Base-by-base conservation (phyloP, 2,888 invertebrate genomes). In the Neuroscelio doddi region DNA sequence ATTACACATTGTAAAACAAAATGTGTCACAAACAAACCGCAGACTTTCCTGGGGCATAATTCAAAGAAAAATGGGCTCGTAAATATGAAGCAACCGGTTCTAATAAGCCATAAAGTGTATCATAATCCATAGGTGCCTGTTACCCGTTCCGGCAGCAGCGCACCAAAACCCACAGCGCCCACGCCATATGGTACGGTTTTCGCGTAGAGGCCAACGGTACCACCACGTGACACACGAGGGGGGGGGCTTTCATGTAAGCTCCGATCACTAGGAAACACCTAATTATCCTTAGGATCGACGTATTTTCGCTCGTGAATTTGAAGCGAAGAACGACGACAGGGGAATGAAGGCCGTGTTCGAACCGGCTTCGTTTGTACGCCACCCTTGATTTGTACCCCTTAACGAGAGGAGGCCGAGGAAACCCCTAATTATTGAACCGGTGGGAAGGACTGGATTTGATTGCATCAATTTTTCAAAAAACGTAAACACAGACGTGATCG, bases 181-280 rank as follows among this genome's bases (percentile, higher is more conserved):
- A 58, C 34, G 56, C 62, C 66, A 66, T 66, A 66, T 66, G 67
- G 51, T 56, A 47, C 46, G 58, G 12, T 52, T 58, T 68, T 72
- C 67, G 44, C 53, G 34, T 52, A 21, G 53, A 45, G 32, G 46
- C 53, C 39, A 63, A 68, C 63, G 53, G 68, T 68, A 57, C 64
- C 45, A 67, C 61, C 71, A 64, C 68, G 69, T 63, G 56, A 68
- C 62, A 57, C 56, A 30, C 45, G 44, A 58, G 58, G 38, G 46
- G 39, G 62, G 58, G 38, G 46, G 39, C 47, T 58, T 24, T 46
- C 36, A 15, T 16, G 26, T 1, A 49, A 63, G 52, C 57, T 46
- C 57, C 55, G 38, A 32, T 47, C 34, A 34, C 51, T 58, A 55
- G 52, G 51, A 49, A 69, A 41, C n/a, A 2, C 62, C 49, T 61